Evolutionary conservation across 1,140 invertebrate genomes (phyloP), one percentile per base, ranked within the genome.

Genomic region (Telenomus remus): DNA sequence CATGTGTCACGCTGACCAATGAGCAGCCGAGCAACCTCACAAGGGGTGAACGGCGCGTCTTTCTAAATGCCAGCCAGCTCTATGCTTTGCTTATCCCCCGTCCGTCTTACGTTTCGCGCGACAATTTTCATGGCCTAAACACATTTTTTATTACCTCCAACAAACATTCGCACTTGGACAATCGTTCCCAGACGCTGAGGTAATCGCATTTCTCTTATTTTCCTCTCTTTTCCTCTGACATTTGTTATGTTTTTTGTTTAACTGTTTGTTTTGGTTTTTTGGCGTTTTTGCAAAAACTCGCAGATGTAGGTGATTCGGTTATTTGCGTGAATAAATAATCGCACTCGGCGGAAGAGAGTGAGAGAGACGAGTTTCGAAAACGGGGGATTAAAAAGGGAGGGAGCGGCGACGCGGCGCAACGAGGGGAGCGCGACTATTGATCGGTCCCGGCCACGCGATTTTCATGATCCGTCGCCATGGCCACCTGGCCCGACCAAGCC

Each of bases 381-480:
- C 11, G 63, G 53, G 53, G 48, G 54, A 56, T 48, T 55, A 61
- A 66, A 63, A 65, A 69, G 63, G 59, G 53, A 73, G 57, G 47
- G 66, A 71, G 69, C 48, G 60, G 64, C 49, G 44, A 64, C 59
- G 37, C 49, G 68, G 57, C 74, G 63, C 59, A 76, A 73, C 69
- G 69, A 61, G 80, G 54, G 79, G 80, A 70, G 81, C 79, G 80
- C 80, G 74, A 81, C 82, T 87, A 87, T 87, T 87, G 85, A 87
- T 87, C 87, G 86, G 60, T 82, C 81, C 76, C 81, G 80, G 85
- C 84, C 82, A 83, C 82, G 84, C 85, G 85, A 87, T 87, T 87
- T 87, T 87, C 84, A 86, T 79, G 85, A 87, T 87, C 80, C 86
- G 86, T 88, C 87, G 86, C 82, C 87, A 88, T 88, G 87, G 86